phyloP scores from a whole-genome alignment of 2,797 vertebrate genomes.

The Parotocinclus haroldoi region DNA sequence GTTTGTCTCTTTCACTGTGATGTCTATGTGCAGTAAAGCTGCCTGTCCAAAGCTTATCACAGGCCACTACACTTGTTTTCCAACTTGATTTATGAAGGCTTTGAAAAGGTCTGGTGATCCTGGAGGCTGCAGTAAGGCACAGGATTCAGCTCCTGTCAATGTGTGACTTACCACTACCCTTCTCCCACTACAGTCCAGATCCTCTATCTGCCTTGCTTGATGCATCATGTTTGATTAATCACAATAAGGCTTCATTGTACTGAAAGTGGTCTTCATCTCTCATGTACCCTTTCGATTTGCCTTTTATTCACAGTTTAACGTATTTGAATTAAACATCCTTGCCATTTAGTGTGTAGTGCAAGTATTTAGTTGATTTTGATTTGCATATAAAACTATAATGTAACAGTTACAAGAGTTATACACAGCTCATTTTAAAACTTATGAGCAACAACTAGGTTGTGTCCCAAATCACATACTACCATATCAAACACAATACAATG shows the following conservation, averaged over 20 bases:
- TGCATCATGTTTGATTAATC: constrained; percentile 82
- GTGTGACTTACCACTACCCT: constrained; percentile 78
- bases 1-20: constrained; percentile 19
- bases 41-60: constrained; percentile 82
- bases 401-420: too few relatives aligned
- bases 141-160: constrained; percentile 76
- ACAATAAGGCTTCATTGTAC: constrained; percentile 59
- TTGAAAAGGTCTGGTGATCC: constrained; percentile 88
- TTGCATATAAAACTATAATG: too few relatives aligned
- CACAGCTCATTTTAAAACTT: too few relatives aligned
- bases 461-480: too few relatives aligned
- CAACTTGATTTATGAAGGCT: constrained; percentile 85
- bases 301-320: too few relatives aligned
- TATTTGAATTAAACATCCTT: too few relatives aligned
- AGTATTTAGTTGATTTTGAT: too few relatives aligned
- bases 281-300: too few relatives aligned
- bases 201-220: constrained; percentile 66
- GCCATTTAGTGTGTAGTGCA: too few relatives aligned
- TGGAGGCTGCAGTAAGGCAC: constrained; percentile 81
- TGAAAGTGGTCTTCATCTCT: too few relatives aligned
- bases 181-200: constrained; percentile 49
- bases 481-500: too few relatives aligned
- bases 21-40: constrained; percentile 78
- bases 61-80: constrained; percentile 83
- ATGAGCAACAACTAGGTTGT: too few relatives aligned